phyloP scores from a whole-genome alignment of 2,797 vertebrate species.

The Hephaestus fuliginosus region DNA sequence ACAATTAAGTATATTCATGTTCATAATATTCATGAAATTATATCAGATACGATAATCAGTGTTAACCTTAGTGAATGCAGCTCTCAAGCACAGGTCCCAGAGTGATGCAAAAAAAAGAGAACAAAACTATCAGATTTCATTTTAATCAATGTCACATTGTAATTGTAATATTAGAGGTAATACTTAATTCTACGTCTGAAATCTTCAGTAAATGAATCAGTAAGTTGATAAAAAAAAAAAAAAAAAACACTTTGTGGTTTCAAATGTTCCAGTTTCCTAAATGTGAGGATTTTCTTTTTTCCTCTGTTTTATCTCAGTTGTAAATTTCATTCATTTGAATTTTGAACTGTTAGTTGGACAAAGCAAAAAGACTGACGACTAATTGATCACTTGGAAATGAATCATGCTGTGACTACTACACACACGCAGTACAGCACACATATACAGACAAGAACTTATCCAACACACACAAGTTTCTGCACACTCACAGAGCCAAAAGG shows the following conservation, averaged over 20 bases:
- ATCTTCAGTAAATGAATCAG: neutral
- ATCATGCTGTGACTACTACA: constrained; percentile 8
- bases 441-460: neutral
- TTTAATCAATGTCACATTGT: no score
- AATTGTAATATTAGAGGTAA: neutral
- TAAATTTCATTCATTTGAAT: neutral
- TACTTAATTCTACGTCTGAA: neutral
- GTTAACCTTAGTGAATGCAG: neutral
- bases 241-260: neutral
- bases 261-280: neutral
- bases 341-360: neutral
- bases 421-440: neutral
- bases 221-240: neutral
- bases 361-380: neutral
- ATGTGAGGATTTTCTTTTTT: neutral
- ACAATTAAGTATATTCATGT: neutral
- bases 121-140: neutral
- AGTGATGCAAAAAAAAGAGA: neutral
- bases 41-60: neutral
- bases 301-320: neutral
- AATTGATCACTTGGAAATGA: neutral
- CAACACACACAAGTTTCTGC: constrained; percentile 8
- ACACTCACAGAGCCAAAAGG: constrained; percentile 51
- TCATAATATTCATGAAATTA: neutral
- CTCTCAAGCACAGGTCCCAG: neutral